phyloP scores from a whole-genome alignment of 2,888 invertebrate genomes.

The Zonitis immaculata region DNA sequence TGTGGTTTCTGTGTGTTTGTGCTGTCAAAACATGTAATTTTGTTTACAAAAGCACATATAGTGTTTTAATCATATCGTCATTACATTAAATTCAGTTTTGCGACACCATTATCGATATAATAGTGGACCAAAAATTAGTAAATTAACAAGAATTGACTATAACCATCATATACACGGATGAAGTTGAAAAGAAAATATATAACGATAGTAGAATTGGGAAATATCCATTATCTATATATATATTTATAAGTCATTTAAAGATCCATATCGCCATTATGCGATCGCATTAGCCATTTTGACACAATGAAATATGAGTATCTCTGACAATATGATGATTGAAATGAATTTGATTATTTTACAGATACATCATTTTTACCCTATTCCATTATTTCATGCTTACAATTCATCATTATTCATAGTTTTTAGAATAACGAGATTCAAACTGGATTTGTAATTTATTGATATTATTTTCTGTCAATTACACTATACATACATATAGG shows the following conservation, averaged over 20 bases:
- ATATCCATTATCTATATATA: background rate
- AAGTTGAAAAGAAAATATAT: too few species aligned
- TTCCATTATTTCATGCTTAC: background rate
- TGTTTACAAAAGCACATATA: background rate
- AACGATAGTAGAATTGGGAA: background rate
- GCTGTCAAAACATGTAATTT: background rate
- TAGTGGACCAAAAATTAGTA: background rate
- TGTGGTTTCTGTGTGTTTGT: background rate
- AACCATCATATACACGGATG: too few species aligned
- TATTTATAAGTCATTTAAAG: background rate
- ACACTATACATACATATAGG: too few species aligned
- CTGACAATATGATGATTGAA: background rate
- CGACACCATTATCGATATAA: background rate
- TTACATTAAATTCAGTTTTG: background rate
- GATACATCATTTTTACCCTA: background rate
- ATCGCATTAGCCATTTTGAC: background rate
- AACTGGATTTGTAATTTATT: background rate
- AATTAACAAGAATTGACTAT: constrained; percentile 13
- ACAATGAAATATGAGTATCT: background rate
- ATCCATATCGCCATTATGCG: background rate
- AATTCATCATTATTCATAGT: background rate
- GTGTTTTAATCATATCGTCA: background rate
- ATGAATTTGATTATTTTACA: background rate
- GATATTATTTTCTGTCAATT: too few species aligned
- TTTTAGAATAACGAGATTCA: background rate